Conservation (phyloP, 92 coral and sea anemone genomes). For the Ricordea florida region DNA sequence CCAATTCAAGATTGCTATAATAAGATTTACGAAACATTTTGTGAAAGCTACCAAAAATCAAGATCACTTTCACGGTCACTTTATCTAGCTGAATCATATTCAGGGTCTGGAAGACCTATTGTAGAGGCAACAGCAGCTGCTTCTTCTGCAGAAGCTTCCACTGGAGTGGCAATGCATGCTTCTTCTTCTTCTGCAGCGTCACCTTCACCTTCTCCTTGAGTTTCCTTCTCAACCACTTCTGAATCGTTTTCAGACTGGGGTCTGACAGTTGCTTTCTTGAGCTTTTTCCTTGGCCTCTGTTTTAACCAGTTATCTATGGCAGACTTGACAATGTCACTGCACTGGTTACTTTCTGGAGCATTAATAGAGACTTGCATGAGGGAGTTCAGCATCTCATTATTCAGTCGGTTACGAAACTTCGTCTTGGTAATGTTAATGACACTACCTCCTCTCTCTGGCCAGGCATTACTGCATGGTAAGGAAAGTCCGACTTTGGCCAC, state of each 20-base stretch:
- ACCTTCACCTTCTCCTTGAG: background rate
- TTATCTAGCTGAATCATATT: no score
- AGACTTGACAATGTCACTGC: background rate
- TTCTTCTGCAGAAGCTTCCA: no score
- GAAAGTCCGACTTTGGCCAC: constrained; percentile 15
- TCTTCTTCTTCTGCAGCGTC: background rate
- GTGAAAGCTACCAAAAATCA: no score
- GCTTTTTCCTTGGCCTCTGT: no score
- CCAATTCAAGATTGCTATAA: no score
- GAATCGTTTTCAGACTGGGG: background rate
- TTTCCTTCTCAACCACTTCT: background rate
- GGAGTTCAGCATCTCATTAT: background rate
- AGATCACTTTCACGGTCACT: no score
- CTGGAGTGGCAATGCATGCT: no score
- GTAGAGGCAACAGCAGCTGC: no score
- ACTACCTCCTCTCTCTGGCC: constrained; percentile 26
- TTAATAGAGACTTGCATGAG: constrained; percentile 13
- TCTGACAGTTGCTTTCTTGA: no score
- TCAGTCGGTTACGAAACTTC: constrained; percentile 1
- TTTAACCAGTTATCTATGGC: background rate
- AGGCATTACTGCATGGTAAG: constrained; percentile 14
- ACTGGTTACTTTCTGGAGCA: constrained; percentile 1
- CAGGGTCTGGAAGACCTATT: no score
- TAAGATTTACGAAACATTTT: no score
- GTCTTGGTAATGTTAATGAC: constrained; percentile 11